Base-by-base conservation (phyloP, 2,113 vertebrate genomes). In the Brienomyrus longianalis region DNA sequence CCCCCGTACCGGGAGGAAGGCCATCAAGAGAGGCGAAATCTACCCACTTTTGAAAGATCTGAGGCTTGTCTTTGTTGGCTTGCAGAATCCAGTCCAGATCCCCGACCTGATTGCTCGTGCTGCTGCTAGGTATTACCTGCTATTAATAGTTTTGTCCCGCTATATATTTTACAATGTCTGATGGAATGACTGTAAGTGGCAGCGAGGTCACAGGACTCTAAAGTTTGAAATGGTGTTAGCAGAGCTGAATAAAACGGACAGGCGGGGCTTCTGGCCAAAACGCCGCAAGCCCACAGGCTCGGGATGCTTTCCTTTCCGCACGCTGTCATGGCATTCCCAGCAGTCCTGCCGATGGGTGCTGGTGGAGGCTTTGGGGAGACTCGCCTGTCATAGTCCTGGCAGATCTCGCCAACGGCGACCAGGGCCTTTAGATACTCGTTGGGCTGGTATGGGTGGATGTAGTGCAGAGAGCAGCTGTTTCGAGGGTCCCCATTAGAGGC, bases 311-410 rank as follows among this genome's bases (percentile, higher is more conserved):
- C 35, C 35, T 43, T 17, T 80, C 74, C 13, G 0, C 17, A 19
- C 35, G 11, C n/a, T 1, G 66, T 10, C 31, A 15, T 7, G 13
- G 70, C 27, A 3, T 66, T 27, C 59, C 59, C 62, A 5, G 62
- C n/a, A 62, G n/a, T n/a, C 56, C 56, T 23, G 23, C 2, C 7
- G 23, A 62, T n/a, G 56, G 23, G 6, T n/a, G 56, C 56, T 1
- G 21, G 21, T n/a, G 56, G 7, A 9, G 56, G 56, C 21, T 59
- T 59, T 1, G 21, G 56, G 56, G 56, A 9, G n/a, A 70, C 91
- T 94, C 95, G 98, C 98, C 98, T 99, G 97, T 99, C 98, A 85
- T 99, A 99, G 95, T 99, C 98, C 93, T 99, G 98, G 95, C 98
- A 99, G 94, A 99, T 99, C 95, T 99, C 98, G 47, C 98, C 98